Evolutionary conservation across 2,888 invertebrate species (phyloP).

Genomic region (Formica aserva): DNA sequence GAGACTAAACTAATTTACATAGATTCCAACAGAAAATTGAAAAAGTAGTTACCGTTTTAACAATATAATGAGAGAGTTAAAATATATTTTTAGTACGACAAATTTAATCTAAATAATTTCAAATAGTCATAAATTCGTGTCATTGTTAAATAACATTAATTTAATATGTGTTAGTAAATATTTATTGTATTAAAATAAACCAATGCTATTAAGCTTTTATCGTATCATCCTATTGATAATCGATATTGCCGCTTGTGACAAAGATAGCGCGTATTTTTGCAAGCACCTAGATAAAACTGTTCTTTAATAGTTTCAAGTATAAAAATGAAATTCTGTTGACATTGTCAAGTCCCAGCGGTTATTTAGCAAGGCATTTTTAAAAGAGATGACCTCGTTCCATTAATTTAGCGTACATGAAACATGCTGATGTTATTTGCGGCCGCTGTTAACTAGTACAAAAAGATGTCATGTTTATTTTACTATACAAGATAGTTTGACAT

Average conservation of each 20-base stretch:
- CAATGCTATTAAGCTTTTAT: conserved; percentile 2
- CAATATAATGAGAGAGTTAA: background rate
- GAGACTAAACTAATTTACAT: background rate
- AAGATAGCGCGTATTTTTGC: conserved; percentile 32
- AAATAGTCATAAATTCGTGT: background rate
- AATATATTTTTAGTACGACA: background rate
- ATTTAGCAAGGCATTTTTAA: conserved; percentile 37
- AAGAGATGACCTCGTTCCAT: conserved; percentile 43
- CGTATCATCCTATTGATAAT: conserved; percentile 37
- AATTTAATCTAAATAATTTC: background rate
- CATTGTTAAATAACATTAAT: background rate
- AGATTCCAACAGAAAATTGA: background rate
- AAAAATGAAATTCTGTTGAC: conserved; percentile 45
- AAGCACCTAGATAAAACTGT: conserved; percentile 21
- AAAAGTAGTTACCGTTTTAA: background rate
- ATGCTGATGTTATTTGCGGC: conserved; percentile 40
- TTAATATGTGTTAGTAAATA: background rate
- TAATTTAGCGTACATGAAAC: conserved; percentile 52
- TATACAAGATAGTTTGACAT: conserved; percentile 24
- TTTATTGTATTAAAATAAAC: conserved; percentile 20
- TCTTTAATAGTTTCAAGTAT: conserved; percentile 30
- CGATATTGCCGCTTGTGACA: conserved; percentile 24
- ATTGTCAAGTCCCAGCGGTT: conserved; percentile 31
- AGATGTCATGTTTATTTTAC: conserved; percentile 37
- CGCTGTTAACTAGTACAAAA: conserved; percentile 32